These are phyloP conservation scores for Margarornis squamiger DNA, from an alignment of 2,797 vertebrate species.

Conservation along the genomic window DNA sequence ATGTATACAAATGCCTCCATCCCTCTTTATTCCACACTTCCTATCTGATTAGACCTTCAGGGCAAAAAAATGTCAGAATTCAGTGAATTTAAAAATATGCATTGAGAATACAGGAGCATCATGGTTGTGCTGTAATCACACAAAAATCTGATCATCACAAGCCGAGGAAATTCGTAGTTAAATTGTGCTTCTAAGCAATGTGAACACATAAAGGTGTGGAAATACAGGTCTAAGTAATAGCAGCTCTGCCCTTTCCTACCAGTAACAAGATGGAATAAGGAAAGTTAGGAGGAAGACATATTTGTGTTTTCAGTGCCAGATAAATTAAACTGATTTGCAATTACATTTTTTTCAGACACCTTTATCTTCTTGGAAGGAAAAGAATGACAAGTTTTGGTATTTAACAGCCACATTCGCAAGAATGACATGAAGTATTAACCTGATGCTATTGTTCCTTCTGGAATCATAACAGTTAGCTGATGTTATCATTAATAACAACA, in stretches of 20 bases:
- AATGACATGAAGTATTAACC: neutral
- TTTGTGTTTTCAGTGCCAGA: neutral
- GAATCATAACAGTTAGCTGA: neutral
- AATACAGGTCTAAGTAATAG: neutral
- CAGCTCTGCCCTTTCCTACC: neutral
- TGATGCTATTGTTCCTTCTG: neutral
- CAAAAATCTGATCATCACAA: neutral
- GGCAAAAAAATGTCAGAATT: neutral
- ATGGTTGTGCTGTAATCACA: neutral
- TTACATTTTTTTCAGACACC: neutral
- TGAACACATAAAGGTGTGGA: neutral
- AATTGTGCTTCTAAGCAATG: neutral
- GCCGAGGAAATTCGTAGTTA: neutral
- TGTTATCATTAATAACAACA: neutral
- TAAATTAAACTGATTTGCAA: neutral
- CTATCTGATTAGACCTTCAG: neutral
- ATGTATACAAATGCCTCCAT: neutral
- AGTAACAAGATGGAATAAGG: neutral
- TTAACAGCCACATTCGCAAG: neutral
- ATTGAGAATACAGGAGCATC: neutral
- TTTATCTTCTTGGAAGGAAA: neutral
- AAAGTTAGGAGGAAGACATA: neutral
- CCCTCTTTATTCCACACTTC: neutral
- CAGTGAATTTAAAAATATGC: neutral
- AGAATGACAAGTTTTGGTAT: neutral